A percentile compares a stretch with the other conserved stretches of the same genome.
phyloP scores from a whole-genome alignment of 2,113 vertebrate genomes.

The Laticauda laticaudata region DNA sequence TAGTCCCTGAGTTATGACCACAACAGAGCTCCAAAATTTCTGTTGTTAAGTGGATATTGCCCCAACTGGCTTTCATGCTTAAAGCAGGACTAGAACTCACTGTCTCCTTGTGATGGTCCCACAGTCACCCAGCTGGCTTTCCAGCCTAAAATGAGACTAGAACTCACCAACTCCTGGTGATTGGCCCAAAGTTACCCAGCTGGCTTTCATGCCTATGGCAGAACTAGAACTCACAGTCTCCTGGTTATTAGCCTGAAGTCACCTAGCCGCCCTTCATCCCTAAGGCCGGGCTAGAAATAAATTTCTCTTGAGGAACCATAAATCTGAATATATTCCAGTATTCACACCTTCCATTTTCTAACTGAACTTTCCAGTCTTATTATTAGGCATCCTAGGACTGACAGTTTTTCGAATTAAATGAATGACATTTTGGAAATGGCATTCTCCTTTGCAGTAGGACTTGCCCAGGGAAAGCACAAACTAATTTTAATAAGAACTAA shows the following conservation, averaged over 20 bases:
- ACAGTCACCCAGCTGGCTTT: no score
- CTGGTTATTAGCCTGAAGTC: neutral
- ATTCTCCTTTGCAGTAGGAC: neutral
- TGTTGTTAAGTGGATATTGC: no score
- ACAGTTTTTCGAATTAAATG: neutral
- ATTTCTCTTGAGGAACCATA: neutral
- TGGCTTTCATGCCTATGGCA: no score
- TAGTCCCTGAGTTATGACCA: no score
- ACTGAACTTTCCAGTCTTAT: neutral
- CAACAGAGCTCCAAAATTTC: no score
- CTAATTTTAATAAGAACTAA: neutral
- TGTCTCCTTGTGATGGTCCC: no score
- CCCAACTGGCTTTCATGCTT: no score
- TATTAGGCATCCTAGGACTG: neutral
- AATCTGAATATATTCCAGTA: neutral
- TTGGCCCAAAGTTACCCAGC: no score
- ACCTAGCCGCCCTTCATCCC: neutral
- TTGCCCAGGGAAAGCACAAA: fast-evolving
- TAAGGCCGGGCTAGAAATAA: neutral
- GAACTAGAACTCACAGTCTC: neutral
- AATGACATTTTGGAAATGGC: neutral
- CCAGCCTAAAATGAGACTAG: fast-evolving
- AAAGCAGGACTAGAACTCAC: no score
- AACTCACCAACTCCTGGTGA: no score
- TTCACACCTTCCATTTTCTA: neutral